Conservation (phyloP, 2,888 invertebrate species). For the Meliscaeva auricollis region DNA sequence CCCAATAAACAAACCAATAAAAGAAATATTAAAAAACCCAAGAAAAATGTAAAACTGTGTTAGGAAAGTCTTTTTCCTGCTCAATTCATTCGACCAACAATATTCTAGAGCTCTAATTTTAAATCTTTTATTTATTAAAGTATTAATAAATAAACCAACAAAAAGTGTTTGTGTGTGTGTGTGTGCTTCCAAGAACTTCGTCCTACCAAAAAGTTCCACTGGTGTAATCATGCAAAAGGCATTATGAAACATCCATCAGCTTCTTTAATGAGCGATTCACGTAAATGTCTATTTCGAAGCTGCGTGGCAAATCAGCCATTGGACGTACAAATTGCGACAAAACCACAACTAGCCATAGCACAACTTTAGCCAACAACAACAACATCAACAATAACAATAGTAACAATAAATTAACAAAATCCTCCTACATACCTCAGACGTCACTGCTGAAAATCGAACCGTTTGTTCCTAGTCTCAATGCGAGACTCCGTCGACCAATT, state of each 20-base stretch:
- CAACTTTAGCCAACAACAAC: slow-evolving; percentile 73
- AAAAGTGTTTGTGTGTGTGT: neutral
- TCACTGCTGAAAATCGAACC: slow-evolving; percentile 84
- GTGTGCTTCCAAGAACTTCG: neutral
- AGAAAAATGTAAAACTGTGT: slow-evolving; percentile 60
- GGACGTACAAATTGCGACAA: slow-evolving; percentile 77
- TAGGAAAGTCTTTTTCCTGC: slow-evolving; percentile 50
- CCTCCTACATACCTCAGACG: slow-evolving; percentile 82
- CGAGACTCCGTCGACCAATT: slow-evolving; percentile 82
- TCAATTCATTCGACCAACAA: slow-evolving; percentile 12
- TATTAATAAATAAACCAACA: neutral
- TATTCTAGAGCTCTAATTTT: neutral
- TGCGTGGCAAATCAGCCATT: slow-evolving; percentile 80
- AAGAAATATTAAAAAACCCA: slow-evolving; percentile 77
- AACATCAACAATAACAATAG: slow-evolving; percentile 49
- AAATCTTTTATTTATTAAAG: neutral
- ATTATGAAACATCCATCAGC: slow-evolving; percentile 65
- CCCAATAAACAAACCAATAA: slow-evolving; percentile 85
- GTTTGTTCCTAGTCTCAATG: slow-evolving; percentile 83
- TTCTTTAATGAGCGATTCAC: slow-evolving; percentile 64
- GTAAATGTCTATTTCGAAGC: slow-evolving; percentile 82
- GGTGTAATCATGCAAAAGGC: slow-evolving; percentile 59
- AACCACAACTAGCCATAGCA: slow-evolving; percentile 56
- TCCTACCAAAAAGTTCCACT: neutral
- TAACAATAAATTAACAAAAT: slow-evolving; percentile 66